phyloP scores from a whole-genome alignment of 2,797 vertebrate species.

The Columba guinea region DNA sequence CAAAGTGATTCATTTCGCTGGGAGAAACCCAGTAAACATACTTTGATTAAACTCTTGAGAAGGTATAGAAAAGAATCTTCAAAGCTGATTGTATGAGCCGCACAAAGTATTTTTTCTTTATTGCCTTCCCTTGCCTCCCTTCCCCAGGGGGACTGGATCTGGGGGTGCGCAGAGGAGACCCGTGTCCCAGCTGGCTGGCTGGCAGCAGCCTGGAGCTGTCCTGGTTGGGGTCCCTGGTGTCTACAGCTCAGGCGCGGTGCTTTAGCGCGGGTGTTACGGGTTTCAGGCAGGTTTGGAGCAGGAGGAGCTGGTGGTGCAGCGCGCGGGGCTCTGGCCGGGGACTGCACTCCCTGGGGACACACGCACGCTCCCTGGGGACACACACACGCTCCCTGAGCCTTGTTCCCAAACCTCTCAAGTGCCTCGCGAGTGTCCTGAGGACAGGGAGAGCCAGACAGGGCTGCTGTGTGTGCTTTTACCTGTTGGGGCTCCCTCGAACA shows the following conservation, averaged over 20 bases:
- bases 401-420: not conserved
- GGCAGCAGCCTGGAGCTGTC: not conserved
- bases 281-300: not conserved
- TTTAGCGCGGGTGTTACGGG: not conserved
- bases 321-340: rapidly evolving
- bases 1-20: not conserved
- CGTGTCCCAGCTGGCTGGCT: rapidly evolving
- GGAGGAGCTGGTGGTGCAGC: not conserved
- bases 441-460: not conserved
- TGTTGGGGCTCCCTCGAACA: not conserved
- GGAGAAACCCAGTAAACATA: not conserved
- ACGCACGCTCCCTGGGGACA: no score
- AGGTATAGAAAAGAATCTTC: not conserved
- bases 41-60: constrained; percentile 50
- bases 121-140: not conserved
- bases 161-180: not conserved
- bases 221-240: not conserved
- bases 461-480: not conserved
- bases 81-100: not conserved
- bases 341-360: not conserved
- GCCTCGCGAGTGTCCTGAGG: no score
- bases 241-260: not conserved
- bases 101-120: not conserved
- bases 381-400: not conserved
- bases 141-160: not conserved